Base-by-base conservation (phyloP, 2,113 vertebrate genomes). In the Microcebus griseorufus region DNA sequence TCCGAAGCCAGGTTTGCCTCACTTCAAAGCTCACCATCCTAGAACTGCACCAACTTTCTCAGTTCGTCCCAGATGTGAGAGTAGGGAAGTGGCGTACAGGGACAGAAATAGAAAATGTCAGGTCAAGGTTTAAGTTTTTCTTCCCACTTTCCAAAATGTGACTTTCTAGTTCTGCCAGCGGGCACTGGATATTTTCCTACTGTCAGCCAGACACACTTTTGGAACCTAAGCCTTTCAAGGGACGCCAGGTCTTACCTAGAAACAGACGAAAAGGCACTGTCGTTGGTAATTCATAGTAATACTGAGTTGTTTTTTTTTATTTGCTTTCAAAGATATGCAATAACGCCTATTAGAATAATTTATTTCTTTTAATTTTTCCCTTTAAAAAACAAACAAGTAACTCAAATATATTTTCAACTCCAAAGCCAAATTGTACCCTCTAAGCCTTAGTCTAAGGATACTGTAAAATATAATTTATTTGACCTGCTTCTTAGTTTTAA, bases 401-500 rank as follows among this genome's bases (percentile, higher is more conserved):
- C 29, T 87, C 69, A 88, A 65, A 53, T 27, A 27, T 25, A 85
- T 37, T 91, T 92, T 45, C 34, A 29, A 0, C 79, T 86, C 45
- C 45, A 53, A 20, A n/a, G 8, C 60, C 88, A 93, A 88, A 85
- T 17, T 88, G 88, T 42, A 93, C 65, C 94, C 92, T 82, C 65
- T 55, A 58, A 58, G 55, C 20, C 55, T 58, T 58, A 58, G 55
- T 22, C 55, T 58, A 97, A 97, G 98, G 97, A 97, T 88, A 65
- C 92, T 96, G 88, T 81, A 90, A 55, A 98, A 97, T 97, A 98
- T 97, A 98, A 98, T 98, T 98, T 98, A 93, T 96, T 98, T 98
- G 96, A 98, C 98, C 96, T 97, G 96, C 95, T 98, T 97, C 98
- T 90, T 82, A 94, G 83, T 85, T 98, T 96, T 99, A 98, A 99